Percentiles rank a stretch among this genome's conserved stretches.
Evolutionary conservation across 2,113 vertebrate species (phyloP).

Genomic region (Cervus canadensis): DNA sequence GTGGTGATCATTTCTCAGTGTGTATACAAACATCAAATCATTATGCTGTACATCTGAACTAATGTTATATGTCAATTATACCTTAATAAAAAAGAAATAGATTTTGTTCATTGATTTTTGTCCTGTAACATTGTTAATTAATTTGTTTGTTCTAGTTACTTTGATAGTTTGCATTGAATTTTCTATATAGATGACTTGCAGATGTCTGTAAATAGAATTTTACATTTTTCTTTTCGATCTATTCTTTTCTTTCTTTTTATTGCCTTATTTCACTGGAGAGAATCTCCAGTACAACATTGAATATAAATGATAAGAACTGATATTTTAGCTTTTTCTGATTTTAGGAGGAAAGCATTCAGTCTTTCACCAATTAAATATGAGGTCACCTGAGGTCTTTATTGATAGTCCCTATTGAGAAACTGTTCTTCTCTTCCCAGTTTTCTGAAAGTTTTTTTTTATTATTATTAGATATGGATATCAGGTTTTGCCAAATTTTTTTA

Average conservation of each 20-base stretch:
- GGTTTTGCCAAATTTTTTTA: conserved; percentile 27
- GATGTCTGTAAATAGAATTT: neutral
- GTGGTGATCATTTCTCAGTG: neutral
- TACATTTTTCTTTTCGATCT: neutral
- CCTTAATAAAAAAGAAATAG: neutral
- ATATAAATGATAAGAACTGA: neutral
- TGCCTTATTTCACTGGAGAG: neutral
- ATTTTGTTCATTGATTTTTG: neutral
- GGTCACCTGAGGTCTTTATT: neutral
- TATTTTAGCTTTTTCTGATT: neutral
- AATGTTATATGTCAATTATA: neutral
- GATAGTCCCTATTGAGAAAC: neutral
- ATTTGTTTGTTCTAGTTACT: neutral
- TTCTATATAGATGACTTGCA: neutral
- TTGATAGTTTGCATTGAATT: neutral
- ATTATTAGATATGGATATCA: neutral
- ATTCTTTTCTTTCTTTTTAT: neutral
- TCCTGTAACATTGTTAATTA: neutral
- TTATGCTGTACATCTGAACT: neutral
- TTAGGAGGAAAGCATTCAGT: neutral
- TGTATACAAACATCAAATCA: neutral
- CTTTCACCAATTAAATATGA: neutral
- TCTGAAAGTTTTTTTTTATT: neutral
- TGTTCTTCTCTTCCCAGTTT: neutral
- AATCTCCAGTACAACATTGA: neutral